Base-by-base conservation (phyloP, 2,888 invertebrate species). In the Euplexia lucipara region DNA sequence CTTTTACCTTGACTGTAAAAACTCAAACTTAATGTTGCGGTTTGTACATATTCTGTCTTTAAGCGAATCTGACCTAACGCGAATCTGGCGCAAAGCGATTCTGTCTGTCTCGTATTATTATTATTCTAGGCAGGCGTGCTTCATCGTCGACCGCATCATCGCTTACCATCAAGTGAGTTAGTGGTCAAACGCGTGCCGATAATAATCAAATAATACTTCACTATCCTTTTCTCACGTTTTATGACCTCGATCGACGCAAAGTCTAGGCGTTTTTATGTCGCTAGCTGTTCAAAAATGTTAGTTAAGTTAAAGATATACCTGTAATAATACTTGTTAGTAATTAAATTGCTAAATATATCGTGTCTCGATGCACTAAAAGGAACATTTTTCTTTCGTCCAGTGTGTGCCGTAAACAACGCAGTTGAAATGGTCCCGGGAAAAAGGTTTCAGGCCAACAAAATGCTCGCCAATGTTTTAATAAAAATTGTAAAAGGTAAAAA, bases 371-470 rank as follows among this genome's bases (percentile, higher is more conserved):
- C 73, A 73, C 83, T 91, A 91, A 91, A 81, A 70, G 75, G 72
- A 73, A 60, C 69, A 76, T 92, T 91, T 92, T 85, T 92, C 82
- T 92, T 90, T 89, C 88, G 88, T 91, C 84, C 87, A 94, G 94
- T 94, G 94, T 83, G 92, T 93, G 94, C 94, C 94, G 93, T 92
- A 87, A 82, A 64, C 77, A 64, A 56, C 73, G 82, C 70, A 58
- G 79, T 74, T 63, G 60, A 69, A 75, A 63, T 60, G 75, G 63
- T 74, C 66, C 70, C 54, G 76, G 62, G 68, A 52, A 69, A 57
- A 51, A 48, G 52, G 48, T 42, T 61, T 61, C 63, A 45, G 48
- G 18, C 35, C 53, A 57, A 57, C 48, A 62, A n/a, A n/a, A 61
- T 69, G 69, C 61, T 67, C 75, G 71, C 66, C 76, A 75, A 71